Conservation (phyloP, 2,797 vertebrate genomes). For the Pogoniulus pusillus region DNA sequence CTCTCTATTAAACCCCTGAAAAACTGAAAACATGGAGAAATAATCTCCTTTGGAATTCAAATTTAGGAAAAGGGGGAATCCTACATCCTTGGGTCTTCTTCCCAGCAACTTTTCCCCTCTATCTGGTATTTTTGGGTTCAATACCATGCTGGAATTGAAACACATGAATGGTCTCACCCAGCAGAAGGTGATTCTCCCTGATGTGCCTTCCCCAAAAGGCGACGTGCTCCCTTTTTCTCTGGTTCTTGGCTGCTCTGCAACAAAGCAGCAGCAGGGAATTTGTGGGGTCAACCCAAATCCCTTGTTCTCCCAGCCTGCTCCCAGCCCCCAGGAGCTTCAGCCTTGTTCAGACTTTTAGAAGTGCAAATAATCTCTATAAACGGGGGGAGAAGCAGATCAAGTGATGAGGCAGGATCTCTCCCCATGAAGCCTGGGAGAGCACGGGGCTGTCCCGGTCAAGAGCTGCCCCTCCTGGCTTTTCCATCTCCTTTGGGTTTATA, state of each 20-base stretch:
- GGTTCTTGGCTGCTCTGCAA: background rate
- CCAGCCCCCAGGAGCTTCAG: background rate
- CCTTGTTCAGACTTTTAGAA: conserved; percentile 34
- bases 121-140: background rate
- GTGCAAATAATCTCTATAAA: conserved; percentile 40
- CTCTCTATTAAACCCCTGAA: background rate
- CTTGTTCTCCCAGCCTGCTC: conserved; percentile 2
- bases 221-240: background rate
- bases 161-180: background rate
- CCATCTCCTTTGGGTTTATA: background rate
- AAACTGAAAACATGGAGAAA: background rate
- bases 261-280: conserved; percentile 15
- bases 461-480: background rate
- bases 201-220: background rate
- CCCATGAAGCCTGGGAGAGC: background rate
- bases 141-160: accelerated
- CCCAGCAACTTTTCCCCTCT: background rate
- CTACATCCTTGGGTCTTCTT: background rate
- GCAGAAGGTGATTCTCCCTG: background rate
- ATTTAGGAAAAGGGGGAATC: accelerated
- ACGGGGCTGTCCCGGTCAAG: background rate
- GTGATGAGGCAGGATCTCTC: background rate
- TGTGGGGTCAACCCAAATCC: background rate
- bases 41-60: background rate
- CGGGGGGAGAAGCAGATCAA: background rate